Percentiles rank a stretch among this genome's conserved stretches.
Conservation (phyloP, 2,888 invertebrate genomes). For the Rhagium mordax region DNA sequence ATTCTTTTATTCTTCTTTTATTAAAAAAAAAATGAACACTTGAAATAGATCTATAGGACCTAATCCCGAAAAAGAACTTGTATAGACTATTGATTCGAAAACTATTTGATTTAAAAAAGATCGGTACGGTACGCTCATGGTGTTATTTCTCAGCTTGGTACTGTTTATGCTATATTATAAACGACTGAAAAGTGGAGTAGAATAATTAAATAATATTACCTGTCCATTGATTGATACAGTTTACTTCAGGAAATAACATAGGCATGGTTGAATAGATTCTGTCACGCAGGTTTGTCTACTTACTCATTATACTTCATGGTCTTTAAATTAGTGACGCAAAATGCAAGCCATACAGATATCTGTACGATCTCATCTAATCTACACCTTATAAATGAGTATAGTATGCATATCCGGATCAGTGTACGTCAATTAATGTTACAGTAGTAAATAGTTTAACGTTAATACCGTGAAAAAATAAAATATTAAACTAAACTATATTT, state of each 20-base stretch:
- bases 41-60: too few relatives aligned
- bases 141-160: slow-evolving; percentile 14
- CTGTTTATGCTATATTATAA: slow-evolving; percentile 17
- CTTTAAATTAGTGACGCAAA: slow-evolving; percentile 15
- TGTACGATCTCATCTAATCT: background rate
- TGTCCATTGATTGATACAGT: slow-evolving; percentile 39
- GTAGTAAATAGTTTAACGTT: background rate
- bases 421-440: background rate
- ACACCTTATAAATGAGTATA: background rate
- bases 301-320: slow-evolving; percentile 10
- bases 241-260: slow-evolving; percentile 42
- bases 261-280: slow-evolving; percentile 23
- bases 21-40: too few relatives aligned
- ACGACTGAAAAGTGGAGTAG: slow-evolving; percentile 21
- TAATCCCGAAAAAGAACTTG: too few relatives aligned
- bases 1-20: too few relatives aligned
- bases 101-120: background rate
- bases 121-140: slow-evolving; percentile 10
- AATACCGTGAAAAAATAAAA: too few relatives aligned
- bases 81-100: too few relatives aligned
- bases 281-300: slow-evolving; percentile 18
- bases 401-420: background rate
- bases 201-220: slow-evolving; percentile 40
- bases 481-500: too few relatives aligned
- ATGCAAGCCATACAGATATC: background rate